Evolutionary conservation across 2,113 vertebrate species (phyloP).

Genomic region (Pimephales promelas): DNA sequence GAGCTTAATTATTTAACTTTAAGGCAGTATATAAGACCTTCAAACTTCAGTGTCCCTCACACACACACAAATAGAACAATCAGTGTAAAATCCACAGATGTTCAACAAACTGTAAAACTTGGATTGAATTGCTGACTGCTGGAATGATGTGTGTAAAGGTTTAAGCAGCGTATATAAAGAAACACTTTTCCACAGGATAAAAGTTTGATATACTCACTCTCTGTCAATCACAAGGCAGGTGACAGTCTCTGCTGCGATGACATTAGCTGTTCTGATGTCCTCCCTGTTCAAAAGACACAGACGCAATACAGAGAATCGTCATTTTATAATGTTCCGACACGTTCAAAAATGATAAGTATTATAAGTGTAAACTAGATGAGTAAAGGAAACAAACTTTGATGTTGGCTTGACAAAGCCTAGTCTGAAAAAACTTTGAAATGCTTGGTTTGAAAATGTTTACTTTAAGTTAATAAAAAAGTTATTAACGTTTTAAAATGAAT

Average conservation of each 20-base stretch:
- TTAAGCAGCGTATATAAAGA: background rate
- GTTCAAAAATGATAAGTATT: background rate
- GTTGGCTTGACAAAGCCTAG: no score
- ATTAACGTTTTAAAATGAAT: no score
- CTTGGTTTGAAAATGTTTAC: no score
- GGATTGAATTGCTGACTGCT: background rate
- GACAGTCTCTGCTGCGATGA: constrained; percentile 86
- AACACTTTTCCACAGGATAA: background rate
- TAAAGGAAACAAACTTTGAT: no score
- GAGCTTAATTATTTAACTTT: constrained; percentile 41
- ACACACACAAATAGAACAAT: constrained; percentile 7
- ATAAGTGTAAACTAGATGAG: background rate
- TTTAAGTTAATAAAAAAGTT: no score
- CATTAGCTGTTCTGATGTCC: constrained; percentile 92
- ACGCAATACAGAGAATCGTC: background rate
- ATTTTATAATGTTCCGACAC: background rate
- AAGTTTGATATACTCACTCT: constrained; percentile 83
- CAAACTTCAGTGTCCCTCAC: constrained; percentile 6
- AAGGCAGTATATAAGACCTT: constrained; percentile 21
- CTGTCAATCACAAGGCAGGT: constrained; percentile 95
- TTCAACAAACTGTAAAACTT: constrained; percentile 2
- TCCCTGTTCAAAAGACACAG: constrained; percentile 75
- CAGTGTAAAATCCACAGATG: constrained; percentile 5
- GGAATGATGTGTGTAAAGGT: background rate
- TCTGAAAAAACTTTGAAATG: no score